Evolutionary conservation across 2,797 vertebrate species (phyloP).

Genomic region (Helarctos malayanus): DNA sequence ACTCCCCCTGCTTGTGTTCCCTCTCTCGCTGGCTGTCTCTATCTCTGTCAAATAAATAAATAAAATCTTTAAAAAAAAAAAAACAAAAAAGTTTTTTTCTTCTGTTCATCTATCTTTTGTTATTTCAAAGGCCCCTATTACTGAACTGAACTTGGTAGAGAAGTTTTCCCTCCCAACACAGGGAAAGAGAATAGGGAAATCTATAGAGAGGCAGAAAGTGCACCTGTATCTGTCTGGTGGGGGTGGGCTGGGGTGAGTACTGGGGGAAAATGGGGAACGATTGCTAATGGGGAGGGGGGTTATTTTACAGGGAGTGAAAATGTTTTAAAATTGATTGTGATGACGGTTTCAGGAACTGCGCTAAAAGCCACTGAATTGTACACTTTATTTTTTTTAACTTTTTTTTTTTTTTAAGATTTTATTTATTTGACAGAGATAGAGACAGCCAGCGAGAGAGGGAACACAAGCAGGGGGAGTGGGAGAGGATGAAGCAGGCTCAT

Average conservation of each 20-base stretch:
- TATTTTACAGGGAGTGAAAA: background rate
- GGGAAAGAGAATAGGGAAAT: background rate
- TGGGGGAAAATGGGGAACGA: background rate
- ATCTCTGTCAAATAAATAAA: too few relatives aligned
- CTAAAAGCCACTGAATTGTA: background rate
- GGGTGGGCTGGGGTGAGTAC: background rate
- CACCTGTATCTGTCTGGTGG: background rate
- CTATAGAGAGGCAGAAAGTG: background rate
- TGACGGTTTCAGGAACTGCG: background rate
- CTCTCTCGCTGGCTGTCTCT: too few relatives aligned
- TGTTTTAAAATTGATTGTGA: background rate
- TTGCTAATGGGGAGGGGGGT: background rate
- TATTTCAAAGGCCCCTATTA: background rate
- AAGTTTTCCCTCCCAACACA: background rate
- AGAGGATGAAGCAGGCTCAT: too few relatives aligned
- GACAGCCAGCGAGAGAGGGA: too few relatives aligned
- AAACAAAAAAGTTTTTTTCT: conserved; percentile 1
- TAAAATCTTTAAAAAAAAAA: too few relatives aligned
- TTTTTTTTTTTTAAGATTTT: too few relatives aligned
- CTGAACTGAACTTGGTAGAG: background rate
- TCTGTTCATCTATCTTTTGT: background rate
- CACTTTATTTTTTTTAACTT: background rate
- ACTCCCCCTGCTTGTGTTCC: too few relatives aligned
- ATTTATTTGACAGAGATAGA: too few relatives aligned
- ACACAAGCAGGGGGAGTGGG: too few relatives aligned